Percentiles rank a stretch among this genome's conserved stretches.
These are phyloP conservation scores for Psilopogon haemacephalus DNA, from an alignment of 2,113 vertebrate species.

Conservation along the genomic window DNA sequence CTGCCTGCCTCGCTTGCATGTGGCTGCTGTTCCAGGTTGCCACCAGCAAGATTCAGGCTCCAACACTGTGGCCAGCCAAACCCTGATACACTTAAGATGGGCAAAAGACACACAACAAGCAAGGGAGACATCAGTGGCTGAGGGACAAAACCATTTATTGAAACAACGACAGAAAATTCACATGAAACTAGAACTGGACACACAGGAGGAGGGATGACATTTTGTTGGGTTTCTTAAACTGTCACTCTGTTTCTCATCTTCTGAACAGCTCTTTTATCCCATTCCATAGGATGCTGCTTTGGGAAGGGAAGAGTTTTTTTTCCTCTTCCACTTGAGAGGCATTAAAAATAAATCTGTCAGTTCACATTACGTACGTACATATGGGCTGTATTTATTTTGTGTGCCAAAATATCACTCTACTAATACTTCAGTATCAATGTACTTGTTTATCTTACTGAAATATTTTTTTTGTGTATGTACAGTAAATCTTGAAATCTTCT, in stretches of 20 bases:
- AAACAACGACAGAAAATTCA: not conserved
- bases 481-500: not conserved
- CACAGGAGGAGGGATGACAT: not conserved
- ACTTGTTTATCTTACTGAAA: not conserved
- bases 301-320: not conserved
- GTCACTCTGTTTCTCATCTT: not conserved
- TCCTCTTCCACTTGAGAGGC: not conserved
- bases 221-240: not conserved
- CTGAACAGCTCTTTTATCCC: not conserved
- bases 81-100: accelerated
- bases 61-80: not conserved
- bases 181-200: not conserved
- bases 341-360: not conserved
- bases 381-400: not conserved
- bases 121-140: not conserved
- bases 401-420: not conserved
- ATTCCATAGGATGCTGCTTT: not conserved
- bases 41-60: not conserved
- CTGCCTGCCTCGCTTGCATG: not conserved
- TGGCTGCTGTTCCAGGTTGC: accelerated
- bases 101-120: not conserved
- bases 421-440: not conserved
- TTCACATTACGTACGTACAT: not conserved
- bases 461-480: not conserved
- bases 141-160: constrained; percentile 6